phyloP scores from a whole-genome alignment of 2,113 vertebrate genomes.

The Emydocephalus ijimae region DNA sequence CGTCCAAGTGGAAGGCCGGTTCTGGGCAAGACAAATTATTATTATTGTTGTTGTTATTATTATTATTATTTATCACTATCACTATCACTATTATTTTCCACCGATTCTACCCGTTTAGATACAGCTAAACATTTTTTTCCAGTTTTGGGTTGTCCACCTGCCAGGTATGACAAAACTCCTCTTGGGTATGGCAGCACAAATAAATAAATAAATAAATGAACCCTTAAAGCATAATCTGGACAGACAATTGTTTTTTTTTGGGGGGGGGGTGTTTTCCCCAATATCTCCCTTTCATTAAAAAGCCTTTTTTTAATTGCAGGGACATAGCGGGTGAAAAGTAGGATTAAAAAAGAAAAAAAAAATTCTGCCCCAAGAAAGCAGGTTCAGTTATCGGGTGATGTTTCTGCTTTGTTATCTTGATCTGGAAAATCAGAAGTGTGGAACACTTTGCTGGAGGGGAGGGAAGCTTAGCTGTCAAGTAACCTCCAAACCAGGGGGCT shows the following conservation, averaged over 20 bases:
- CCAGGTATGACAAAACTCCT: neutral
- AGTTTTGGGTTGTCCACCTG: neutral
- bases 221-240: neutral
- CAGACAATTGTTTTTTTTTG: neutral
- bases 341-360: neutral
- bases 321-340: neutral
- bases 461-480: neutral
- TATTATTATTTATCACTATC: neutral
- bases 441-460: neutral
- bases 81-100: neutral
- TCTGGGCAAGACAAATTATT: neutral
- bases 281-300: neutral
- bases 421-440: neutral
- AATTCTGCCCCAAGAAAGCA: neutral
- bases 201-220: neutral
- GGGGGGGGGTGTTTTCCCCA: neutral
- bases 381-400: neutral
- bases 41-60: neutral
- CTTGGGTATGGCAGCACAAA: neutral
- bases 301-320: neutral
- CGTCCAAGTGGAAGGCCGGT: neutral
- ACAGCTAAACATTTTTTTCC: neutral
- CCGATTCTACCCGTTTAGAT: neutral
- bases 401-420: neutral
- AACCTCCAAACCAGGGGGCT: too few relatives aligned